phyloP scores from a whole-genome alignment of 2,888 invertebrate genomes.

The Philereme vetulata region DNA sequence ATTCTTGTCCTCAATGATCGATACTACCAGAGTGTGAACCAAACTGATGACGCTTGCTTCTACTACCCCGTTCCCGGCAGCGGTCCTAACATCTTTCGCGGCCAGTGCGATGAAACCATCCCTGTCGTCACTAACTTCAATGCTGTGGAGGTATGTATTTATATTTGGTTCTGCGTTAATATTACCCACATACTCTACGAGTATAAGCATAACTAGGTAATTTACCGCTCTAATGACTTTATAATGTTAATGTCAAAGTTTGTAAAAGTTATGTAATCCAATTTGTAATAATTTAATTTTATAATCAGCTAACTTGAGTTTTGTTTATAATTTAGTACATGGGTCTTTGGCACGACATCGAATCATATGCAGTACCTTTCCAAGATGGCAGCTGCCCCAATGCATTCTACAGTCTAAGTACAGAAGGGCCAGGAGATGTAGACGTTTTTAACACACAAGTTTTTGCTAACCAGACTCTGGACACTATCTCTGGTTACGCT shows the following conservation, averaged over 20 bases:
- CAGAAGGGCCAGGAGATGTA: conserved; percentile 50
- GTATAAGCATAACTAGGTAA: no score
- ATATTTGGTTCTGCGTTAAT: no score
- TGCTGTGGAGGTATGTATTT: conserved; percentile 44
- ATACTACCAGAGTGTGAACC: conserved; percentile 45
- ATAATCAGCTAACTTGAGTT: neutral
- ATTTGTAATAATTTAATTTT: no score
- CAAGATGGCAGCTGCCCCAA: conserved; percentile 52
- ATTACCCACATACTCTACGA: no score
- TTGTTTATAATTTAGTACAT: conserved; percentile 44
- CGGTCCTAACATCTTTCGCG: conserved; percentile 43
- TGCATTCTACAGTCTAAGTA: conserved; percentile 66
- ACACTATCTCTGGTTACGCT: conserved; percentile 79
- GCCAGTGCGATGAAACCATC: conserved; percentile 60
- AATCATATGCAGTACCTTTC: conserved; percentile 48
- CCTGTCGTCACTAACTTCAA: conserved; percentile 51
- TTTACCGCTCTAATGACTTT: no score
- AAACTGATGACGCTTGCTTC: conserved; percentile 50
- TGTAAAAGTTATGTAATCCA: no score
- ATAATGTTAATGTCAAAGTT: no score
- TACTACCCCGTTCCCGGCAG: conserved; percentile 45
- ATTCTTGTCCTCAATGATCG: conserved; percentile 45
- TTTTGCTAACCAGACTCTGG: conserved; percentile 65
- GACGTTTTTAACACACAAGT: conserved; percentile 61
- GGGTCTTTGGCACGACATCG: conserved; percentile 52